Conservation (phyloP, 2,888 invertebrate genomes). For the Heterodera filipjevi region DNA sequence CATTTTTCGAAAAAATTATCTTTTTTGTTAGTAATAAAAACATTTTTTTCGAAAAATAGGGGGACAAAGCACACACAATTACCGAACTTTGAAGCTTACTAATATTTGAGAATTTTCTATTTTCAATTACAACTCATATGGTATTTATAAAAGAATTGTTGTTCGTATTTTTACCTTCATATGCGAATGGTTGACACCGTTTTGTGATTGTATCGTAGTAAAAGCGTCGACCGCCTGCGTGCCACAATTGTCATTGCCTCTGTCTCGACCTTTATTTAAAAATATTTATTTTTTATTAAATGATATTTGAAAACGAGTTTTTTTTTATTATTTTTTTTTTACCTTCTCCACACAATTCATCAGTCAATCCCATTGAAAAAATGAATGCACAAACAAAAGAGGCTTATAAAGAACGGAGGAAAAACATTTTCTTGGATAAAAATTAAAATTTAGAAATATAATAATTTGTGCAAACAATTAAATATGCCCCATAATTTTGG, state of each 20-base stretch:
- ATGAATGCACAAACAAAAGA: not conserved
- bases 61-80: not conserved
- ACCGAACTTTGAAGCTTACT: not conserved
- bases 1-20: not conserved
- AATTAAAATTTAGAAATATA: too few species aligned
- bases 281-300: not conserved
- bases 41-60: not conserved
- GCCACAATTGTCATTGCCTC: constrained; percentile 53
- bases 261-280: constrained; percentile 36
- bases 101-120: too few species aligned
- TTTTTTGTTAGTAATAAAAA: not conserved
- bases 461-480: too few species aligned
- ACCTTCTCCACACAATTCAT: not conserved
- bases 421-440: too few species aligned
- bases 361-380: not conserved
- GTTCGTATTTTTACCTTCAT: constrained; percentile 49
- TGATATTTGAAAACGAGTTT: not conserved
- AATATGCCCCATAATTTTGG: too few species aligned
- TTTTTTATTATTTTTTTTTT: not conserved
- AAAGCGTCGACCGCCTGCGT: constrained; percentile 51
- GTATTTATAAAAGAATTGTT: too few species aligned
- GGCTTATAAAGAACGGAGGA: too few species aligned
- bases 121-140: too few species aligned
- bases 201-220: constrained; percentile 56
- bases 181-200: constrained; percentile 61